These are phyloP conservation scores for Diarsia rubi DNA, from an alignment of 2,888 invertebrate species.

Conservation along the genomic window DNA sequence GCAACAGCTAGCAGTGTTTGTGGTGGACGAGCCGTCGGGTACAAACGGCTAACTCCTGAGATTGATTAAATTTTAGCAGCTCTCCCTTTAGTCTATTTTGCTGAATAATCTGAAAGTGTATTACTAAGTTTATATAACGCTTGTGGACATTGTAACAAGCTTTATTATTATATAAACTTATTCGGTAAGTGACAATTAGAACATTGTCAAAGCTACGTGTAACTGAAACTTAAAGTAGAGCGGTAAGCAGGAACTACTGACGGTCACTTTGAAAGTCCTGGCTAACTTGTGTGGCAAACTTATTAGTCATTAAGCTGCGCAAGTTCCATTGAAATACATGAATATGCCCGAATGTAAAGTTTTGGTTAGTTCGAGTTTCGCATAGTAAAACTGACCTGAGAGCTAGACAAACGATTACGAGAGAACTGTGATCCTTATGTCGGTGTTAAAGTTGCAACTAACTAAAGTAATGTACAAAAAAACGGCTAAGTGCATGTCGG, in stretches of 20 bases:
- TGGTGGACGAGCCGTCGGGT: constrained; percentile 41
- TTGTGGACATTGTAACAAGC: constrained; percentile 26
- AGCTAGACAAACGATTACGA: background rate
- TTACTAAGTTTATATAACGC: constrained; percentile 14
- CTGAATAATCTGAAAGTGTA: constrained; percentile 23
- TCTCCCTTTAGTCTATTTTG: constrained; percentile 25
- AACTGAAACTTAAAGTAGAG: constrained; percentile 9
- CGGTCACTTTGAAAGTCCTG: constrained; percentile 21
- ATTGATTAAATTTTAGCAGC: constrained; percentile 59
- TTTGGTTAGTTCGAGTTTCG: constrained; percentile 1
- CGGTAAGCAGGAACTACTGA: background rate
- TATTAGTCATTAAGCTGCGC: constrained; percentile 27
- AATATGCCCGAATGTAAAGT: background rate
- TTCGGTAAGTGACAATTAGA: constrained; percentile 24
- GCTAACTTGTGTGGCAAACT: constrained; percentile 13
- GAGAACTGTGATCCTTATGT: background rate
- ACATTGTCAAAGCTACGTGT: constrained; percentile 18
- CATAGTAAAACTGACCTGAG: background rate
- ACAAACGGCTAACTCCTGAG: constrained; percentile 57
- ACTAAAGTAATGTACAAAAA: background rate
- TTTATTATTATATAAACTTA: constrained; percentile 24
- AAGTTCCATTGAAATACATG: constrained; percentile 22
- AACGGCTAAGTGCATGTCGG: background rate
- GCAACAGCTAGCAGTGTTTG: constrained; percentile 57
- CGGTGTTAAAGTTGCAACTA: background rate